Evolutionary conservation across 2,888 invertebrate species (phyloP).

Genomic region (Caenorhabditis wallacei): DNA sequence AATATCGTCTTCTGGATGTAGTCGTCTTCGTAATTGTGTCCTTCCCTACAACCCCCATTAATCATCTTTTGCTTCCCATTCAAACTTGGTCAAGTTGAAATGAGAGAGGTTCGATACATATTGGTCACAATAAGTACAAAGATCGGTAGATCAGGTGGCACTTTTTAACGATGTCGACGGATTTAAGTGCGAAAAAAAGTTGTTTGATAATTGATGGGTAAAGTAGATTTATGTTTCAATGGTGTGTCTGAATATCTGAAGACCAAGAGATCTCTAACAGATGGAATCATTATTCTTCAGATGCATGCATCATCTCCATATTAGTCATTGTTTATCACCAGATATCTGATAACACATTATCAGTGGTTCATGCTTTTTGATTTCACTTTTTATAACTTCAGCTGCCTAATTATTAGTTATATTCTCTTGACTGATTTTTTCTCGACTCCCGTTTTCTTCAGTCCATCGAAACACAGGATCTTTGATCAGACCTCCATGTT

Average conservation of each 20-base stretch:
- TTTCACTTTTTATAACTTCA: neutral
- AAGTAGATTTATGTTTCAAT: neutral
- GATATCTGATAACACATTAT: neutral
- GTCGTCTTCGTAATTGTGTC: conserved; percentile 41
- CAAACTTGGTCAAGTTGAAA: conserved; percentile 38
- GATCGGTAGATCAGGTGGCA: conserved; percentile 34
- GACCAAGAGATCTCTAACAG: too few species aligned
- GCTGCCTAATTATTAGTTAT: neutral
- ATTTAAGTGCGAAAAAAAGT: neutral
- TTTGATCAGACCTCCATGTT: conserved; percentile 37
- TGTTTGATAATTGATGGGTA: conserved; percentile 8
- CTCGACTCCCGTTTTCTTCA: neutral
- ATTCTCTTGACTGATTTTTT: neutral
- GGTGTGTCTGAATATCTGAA: too few species aligned
- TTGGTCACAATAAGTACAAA: conserved; percentile 16
- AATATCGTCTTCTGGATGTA: conserved; percentile 37
- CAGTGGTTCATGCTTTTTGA: neutral
- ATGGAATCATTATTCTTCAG: too few species aligned
- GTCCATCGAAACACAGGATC: conserved; percentile 10
- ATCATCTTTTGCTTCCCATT: conserved; percentile 37
- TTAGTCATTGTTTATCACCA: neutral
- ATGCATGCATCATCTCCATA: neutral
- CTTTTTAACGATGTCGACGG: conserved; percentile 3
- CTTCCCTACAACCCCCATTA: conserved; percentile 19
- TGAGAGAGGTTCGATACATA: conserved; percentile 15